Conservation (phyloP, 2,888 invertebrate genomes). For the Macrophya annulata region DNA sequence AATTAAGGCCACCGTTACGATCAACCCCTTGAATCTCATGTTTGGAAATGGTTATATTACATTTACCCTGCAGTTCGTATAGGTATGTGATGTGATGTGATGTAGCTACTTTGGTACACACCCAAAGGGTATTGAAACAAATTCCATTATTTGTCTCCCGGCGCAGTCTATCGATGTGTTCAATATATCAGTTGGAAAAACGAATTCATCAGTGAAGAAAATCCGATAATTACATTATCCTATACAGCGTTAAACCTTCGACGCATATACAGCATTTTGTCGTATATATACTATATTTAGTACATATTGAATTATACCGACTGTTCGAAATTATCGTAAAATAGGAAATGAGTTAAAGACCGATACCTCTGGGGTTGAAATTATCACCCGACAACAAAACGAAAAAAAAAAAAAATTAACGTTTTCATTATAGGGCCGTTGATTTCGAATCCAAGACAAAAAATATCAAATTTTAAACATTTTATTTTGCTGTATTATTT, state of each 20-base stretch:
- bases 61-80: background rate
- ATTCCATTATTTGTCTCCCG: background rate
- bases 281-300: no score
- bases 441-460: no score
- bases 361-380: no score
- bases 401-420: no score
- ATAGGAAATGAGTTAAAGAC: no score
- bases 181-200: background rate
- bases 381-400: no score
- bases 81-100: background rate
- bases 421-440: no score
- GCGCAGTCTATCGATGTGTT: background rate
- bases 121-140: background rate
- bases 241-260: background rate
- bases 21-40: constrained; percentile 20
- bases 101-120: background rate
- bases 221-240: background rate
- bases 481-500: no score
- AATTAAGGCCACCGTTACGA: constrained; percentile 12
- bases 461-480: no score
- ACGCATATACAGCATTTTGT: background rate
- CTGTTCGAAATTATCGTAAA: no score
- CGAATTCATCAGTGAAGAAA: background rate
- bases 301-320: no score
- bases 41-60: constrained; percentile 39